These are phyloP conservation scores for Drosophila stalkeri DNA, from an alignment of 2,888 invertebrate genomes.

Conservation along the genomic window DNA sequence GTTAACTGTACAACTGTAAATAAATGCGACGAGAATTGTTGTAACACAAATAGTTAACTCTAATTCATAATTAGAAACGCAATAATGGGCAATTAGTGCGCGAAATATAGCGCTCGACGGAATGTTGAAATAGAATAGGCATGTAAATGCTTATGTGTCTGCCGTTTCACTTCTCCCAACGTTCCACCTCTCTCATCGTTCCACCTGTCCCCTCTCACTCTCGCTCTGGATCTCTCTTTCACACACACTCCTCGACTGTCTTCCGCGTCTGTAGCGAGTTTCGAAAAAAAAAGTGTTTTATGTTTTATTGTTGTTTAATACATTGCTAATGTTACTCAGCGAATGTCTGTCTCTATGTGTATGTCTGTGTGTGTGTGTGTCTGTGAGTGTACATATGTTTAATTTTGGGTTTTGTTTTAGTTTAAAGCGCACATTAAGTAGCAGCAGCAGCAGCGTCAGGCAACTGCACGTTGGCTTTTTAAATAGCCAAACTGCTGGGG, in stretches of 20 bases:
- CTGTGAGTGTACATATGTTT: slow-evolving; percentile 24
- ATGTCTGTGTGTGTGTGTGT: slow-evolving; percentile 28
- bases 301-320: slow-evolving; percentile 57
- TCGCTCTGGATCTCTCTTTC: not conserved
- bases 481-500: slow-evolving; percentile 40
- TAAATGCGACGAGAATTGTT: slow-evolving; percentile 55
- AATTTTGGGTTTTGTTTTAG: slow-evolving; percentile 80
- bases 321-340: slow-evolving; percentile 49
- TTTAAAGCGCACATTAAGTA: slow-evolving; percentile 83
- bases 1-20: slow-evolving; percentile 1
- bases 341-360: slow-evolving; percentile 40
- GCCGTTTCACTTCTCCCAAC: not conserved
- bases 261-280: slow-evolving; percentile 68
- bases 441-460: slow-evolving; percentile 54
- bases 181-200: not conserved
- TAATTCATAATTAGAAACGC: slow-evolving; percentile 49
- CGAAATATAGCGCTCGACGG: slow-evolving; percentile 49
- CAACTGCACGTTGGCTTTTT: slow-evolving; percentile 41
- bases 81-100: slow-evolving; percentile 73
- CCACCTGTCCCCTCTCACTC: not conserved
- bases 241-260: slow-evolving; percentile 35
- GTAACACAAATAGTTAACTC: slow-evolving; percentile 34
- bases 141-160: slow-evolving; percentile 60
- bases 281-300: slow-evolving; percentile 52
- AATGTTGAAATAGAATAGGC: slow-evolving; percentile 78